Evolutionary conservation across 2,113 vertebrate genomes (phyloP).

Genomic region (Phrynosoma blainvillii): DNA sequence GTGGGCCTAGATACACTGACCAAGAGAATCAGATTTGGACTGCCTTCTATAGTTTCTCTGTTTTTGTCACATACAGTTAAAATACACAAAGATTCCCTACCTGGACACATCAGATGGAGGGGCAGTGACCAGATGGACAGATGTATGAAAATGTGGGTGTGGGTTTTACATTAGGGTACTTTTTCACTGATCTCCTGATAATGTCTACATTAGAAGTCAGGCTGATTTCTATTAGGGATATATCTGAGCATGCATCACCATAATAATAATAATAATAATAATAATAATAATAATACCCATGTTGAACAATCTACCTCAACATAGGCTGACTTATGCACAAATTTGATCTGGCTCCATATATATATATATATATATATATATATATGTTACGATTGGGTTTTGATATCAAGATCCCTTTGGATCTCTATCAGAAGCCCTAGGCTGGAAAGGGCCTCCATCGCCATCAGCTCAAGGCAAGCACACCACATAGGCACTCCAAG

Average conservation of each 20-base stretch:
- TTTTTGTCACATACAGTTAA: not conserved
- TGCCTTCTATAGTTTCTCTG: not conserved
- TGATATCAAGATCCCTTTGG: no score
- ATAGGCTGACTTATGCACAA: not conserved
- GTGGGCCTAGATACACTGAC: not conserved
- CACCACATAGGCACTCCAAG: no score
- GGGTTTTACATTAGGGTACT: not conserved
- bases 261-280: not conserved
- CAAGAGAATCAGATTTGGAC: no score
- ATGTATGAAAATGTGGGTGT: not conserved
- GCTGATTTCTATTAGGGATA: not conserved
- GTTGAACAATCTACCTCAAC: not conserved
- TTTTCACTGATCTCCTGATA: not conserved
- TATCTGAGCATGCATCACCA: not conserved
- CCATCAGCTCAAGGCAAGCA: no score
- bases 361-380: no score
- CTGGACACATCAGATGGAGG: not conserved
- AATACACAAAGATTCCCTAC: no score
- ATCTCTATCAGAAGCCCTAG: no score
- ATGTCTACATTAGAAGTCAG: not conserved
- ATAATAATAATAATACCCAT: not conserved
- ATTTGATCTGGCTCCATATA: not conserved
- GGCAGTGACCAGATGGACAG: not conserved
- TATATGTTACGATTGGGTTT: no score
- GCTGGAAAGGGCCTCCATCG: no score